A percentile compares a stretch with the other conserved stretches of the same genome.
These are phyloP conservation scores for Muntiacus muntjak DNA, from an alignment of 2,113 vertebrate species.

Conservation along the genomic window DNA sequence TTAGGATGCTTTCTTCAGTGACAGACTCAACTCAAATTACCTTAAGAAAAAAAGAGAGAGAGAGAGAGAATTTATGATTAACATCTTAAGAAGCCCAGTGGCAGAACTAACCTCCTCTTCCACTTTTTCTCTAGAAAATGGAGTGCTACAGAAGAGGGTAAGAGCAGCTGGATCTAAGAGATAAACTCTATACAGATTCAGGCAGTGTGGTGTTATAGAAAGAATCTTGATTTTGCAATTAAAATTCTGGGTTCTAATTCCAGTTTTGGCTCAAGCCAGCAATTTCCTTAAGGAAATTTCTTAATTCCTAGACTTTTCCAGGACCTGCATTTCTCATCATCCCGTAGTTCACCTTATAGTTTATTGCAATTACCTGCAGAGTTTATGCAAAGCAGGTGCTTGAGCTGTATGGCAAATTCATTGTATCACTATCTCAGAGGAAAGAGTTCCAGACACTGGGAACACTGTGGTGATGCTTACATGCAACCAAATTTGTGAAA, in stretches of 20 bases:
- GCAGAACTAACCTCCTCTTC: not conserved
- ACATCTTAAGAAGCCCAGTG: not conserved
- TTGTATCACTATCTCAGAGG: not conserved
- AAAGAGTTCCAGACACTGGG: not conserved
- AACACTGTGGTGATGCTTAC: not conserved
- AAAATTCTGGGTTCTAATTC: not conserved
- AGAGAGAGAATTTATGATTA: not conserved
- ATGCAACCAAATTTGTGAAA: not conserved
- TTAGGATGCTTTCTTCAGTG: not conserved
- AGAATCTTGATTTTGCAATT: not conserved
- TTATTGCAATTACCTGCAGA: not conserved
- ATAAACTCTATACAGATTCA: not conserved
- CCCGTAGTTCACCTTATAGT: not conserved
- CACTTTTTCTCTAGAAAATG: not conserved
- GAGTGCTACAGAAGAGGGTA: not conserved
- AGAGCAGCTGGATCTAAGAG: not conserved
- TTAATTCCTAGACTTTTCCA: not conserved
- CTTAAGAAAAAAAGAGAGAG: not conserved
- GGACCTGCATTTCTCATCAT: not conserved
- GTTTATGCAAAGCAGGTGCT: not conserved
- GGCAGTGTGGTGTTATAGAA: not conserved
- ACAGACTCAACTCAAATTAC: not conserved
- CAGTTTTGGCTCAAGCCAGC: not conserved
- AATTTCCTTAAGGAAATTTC: not conserved
- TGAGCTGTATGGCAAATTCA: not conserved